A percentile compares a stretch with the other conserved stretches of the same genome.
These are phyloP conservation scores for Edolisoma coerulescens DNA, from an alignment of 2,113 vertebrate species.

Conservation along the genomic window DNA sequence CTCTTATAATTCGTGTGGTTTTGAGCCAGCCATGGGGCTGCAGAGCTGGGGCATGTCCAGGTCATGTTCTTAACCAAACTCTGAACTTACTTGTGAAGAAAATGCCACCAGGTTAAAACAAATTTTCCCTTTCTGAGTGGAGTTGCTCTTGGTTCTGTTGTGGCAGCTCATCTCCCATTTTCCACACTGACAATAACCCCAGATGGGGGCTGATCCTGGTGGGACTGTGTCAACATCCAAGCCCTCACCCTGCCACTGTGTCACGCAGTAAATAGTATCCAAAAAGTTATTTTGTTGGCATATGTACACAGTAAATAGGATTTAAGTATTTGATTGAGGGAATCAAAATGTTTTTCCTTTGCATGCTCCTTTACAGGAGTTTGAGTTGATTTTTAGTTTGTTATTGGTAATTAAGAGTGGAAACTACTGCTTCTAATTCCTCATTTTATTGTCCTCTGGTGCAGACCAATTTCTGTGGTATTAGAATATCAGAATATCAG, in stretches of 20 bases:
- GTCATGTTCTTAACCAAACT: neutral
- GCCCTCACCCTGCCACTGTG: neutral
- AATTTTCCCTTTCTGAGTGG: neutral
- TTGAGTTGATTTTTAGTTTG: neutral
- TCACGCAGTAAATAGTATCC: accelerated
- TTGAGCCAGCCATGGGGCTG: neutral
- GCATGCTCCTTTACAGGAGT: neutral
- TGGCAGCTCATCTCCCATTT: neutral
- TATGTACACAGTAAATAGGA: neutral
- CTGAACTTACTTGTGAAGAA: neutral
- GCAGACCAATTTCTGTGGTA: neutral
- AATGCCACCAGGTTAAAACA: neutral
- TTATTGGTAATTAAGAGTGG: neutral
- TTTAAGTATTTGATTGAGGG: neutral
- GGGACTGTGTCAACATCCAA: neutral
- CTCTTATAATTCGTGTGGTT: accelerated
- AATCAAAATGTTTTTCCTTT: neutral
- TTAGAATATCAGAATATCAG: too few species aligned
- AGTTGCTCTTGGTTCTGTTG: neutral
- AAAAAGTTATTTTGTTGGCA: neutral
- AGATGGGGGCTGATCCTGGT: neutral
- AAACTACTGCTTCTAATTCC: neutral
- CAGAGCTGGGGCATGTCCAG: neutral
- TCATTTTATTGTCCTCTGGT: neutral
- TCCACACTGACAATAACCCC: too few species aligned